phyloP scores from a whole-genome alignment of 1,140 invertebrate genomes.

The Nebria ingens region DNA sequence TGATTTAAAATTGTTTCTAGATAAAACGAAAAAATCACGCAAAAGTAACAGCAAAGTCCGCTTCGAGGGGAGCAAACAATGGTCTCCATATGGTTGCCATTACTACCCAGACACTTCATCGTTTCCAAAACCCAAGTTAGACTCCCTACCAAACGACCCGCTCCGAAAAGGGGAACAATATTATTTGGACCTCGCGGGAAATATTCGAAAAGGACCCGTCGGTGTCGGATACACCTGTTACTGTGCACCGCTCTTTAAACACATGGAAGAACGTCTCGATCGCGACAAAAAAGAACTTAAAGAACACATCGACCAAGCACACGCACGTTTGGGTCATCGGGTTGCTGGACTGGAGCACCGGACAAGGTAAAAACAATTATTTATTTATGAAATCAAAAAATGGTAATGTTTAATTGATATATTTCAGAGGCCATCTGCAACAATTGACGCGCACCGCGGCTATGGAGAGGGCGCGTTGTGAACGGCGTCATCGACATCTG shows the following conservation, averaged over 20 bases:
- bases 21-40: background rate
- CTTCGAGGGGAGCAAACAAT: slow-evolving; percentile 35
- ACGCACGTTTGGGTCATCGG: slow-evolving; percentile 67
- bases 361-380: slow-evolving; percentile 33
- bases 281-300: slow-evolving; percentile 77
- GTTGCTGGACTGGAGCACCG: slow-evolving; percentile 71
- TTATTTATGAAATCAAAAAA: no score
- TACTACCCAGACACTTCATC: slow-evolving; percentile 73
- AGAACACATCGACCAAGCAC: slow-evolving; percentile 69
- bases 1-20: background rate
- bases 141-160: slow-evolving; percentile 75
- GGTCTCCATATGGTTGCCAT: slow-evolving; percentile 86
- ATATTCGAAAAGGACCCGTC: slow-evolving; percentile 88
- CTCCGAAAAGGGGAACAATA: slow-evolving; percentile 85
- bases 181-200: slow-evolving; percentile 89
- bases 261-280: slow-evolving; percentile 77
- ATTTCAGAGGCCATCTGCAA: slow-evolving; percentile 54
- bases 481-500: slow-evolving; percentile 52
- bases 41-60: slow-evolving; percentile 29
- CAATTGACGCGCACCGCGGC: slow-evolving; percentile 54
- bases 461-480: slow-evolving; percentile 50
- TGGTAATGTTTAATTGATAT: background rate
- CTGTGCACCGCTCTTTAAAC: slow-evolving; percentile 70
- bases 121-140: slow-evolving; percentile 73
- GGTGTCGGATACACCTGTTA: slow-evolving; percentile 73